Evolutionary conservation across 2,888 invertebrate genomes (phyloP).

Genomic region (Oegoconia quadripuncta): DNA sequence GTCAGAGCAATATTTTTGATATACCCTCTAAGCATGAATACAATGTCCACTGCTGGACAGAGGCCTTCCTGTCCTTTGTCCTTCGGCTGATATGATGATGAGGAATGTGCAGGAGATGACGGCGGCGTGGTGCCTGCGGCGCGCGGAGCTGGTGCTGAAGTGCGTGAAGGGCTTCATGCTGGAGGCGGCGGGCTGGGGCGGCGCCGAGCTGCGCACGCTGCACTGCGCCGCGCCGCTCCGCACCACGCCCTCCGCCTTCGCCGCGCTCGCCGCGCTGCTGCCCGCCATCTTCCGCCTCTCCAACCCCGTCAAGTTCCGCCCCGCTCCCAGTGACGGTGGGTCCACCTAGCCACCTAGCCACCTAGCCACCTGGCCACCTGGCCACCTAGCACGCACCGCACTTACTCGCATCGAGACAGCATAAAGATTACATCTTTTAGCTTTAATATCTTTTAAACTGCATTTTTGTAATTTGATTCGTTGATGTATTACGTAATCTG

Average conservation of each 20-base stretch:
- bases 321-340: conserved; percentile 22
- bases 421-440: too few relatives aligned
- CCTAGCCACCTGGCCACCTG: too few relatives aligned
- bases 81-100: not conserved
- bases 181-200: conserved; percentile 97
- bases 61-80: too few relatives aligned
- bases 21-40: too few relatives aligned
- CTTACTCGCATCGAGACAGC: too few relatives aligned
- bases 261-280: conserved; percentile 81
- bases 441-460: too few relatives aligned
- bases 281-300: conserved; percentile 91
- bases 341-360: too few relatives aligned
- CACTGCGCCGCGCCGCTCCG: conserved; percentile 7
- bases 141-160: conserved; percentile 98
- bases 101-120: conserved; percentile 97
- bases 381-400: not conserved
- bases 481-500: too few relatives aligned
- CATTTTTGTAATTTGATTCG: too few relatives aligned
- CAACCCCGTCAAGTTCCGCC: conserved; percentile 91
- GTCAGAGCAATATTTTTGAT: too few relatives aligned
- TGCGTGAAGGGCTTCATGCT: conserved; percentile 99
- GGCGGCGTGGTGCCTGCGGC: conserved; percentile 95
- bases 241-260: conserved; percentile 24
- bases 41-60: too few relatives aligned
- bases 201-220: conserved; percentile 92